Conservation (phyloP, 2,888 invertebrate species). For the Diarsia mendica region DNA sequence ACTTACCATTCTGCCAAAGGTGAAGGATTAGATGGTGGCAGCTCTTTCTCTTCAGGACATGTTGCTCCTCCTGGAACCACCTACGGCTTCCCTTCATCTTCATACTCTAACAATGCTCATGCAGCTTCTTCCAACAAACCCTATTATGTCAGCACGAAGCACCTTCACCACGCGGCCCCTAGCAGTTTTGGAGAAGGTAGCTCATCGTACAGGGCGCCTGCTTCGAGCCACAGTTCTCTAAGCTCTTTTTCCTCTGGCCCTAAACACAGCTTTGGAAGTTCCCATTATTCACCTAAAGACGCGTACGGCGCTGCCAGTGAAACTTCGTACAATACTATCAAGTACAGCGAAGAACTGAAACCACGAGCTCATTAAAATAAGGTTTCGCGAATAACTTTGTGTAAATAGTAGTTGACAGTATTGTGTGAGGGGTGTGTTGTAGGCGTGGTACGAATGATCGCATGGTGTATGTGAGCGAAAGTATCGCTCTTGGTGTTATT, state of each 20-base stretch:
- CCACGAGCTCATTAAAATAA: slow-evolving; percentile 78
- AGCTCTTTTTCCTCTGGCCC: slow-evolving; percentile 80
- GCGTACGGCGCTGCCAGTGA: slow-evolving; percentile 84
- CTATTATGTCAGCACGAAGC: slow-evolving; percentile 79
- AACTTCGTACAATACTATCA: slow-evolving; percentile 87
- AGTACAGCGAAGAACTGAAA: slow-evolving; percentile 87
- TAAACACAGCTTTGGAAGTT: slow-evolving; percentile 80
- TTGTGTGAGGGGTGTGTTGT: slow-evolving; percentile 64
- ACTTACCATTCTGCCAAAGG: slow-evolving; percentile 79
- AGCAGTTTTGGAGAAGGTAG: slow-evolving; percentile 79
- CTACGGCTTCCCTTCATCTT: slow-evolving; percentile 79
- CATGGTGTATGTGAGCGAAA: slow-evolving; percentile 69
- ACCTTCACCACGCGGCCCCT: slow-evolving; percentile 71
- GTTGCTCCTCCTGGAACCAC: slow-evolving; percentile 79
- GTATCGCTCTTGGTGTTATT: slow-evolving; percentile 71
- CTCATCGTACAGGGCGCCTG: slow-evolving; percentile 79
- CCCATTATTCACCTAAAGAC: slow-evolving; percentile 82
- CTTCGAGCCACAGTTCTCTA: slow-evolving; percentile 77
- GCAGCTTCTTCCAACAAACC: slow-evolving; percentile 81
- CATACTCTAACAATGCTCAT: slow-evolving; percentile 77
- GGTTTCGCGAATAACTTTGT: slow-evolving; percentile 64
- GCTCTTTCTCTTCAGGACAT: slow-evolving; percentile 81
- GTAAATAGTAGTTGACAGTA: slow-evolving; percentile 76
- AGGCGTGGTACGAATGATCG: slow-evolving; percentile 65
- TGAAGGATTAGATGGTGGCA: slow-evolving; percentile 79